phyloP scores from a whole-genome alignment of 2,888 invertebrate species.

The Keiferia lycopersicella region DNA sequence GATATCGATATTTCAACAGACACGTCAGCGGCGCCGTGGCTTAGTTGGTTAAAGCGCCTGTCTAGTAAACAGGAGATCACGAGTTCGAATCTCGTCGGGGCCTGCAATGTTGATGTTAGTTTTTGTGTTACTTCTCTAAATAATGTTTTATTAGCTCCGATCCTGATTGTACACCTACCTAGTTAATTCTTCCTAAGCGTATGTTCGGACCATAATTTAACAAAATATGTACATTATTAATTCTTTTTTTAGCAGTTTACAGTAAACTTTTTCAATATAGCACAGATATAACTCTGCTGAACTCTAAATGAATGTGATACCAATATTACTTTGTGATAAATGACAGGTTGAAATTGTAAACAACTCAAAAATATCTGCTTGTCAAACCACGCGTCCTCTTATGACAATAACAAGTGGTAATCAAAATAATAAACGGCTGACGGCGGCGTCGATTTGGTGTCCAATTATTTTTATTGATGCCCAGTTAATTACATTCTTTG shows the following conservation, averaged over 20 bases:
- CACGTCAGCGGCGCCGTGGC: constrained; percentile 64
- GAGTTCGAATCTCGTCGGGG: constrained; percentile 79
- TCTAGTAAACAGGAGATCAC: constrained; percentile 79
- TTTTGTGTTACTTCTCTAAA: not conserved
- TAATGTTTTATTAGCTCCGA: too few species aligned
- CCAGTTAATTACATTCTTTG: constrained; percentile 75
- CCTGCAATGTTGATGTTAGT: constrained; percentile 39
- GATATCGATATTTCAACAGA: constrained; percentile 11
- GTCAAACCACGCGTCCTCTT: constrained; percentile 50
- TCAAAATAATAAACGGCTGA: constrained; percentile 73
- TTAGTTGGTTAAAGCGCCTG: constrained; percentile 79
- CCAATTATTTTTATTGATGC: constrained; percentile 77
- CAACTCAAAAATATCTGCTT: constrained; percentile 38
- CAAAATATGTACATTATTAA: too few species aligned
- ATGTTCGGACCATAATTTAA: too few species aligned
- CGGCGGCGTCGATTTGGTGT: constrained; percentile 68
- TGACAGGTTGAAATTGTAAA: not conserved
- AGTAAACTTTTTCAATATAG: too few species aligned
- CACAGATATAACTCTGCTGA: too few species aligned
- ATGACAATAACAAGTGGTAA: constrained; percentile 73
- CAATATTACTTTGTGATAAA: not conserved
- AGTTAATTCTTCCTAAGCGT: not conserved
- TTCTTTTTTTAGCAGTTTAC: too few species aligned
- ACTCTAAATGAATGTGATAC: not conserved
- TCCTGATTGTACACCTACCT: not conserved